Evolutionary conservation across 2,888 invertebrate genomes (phyloP).

Genomic region (Nebria salina): DNA sequence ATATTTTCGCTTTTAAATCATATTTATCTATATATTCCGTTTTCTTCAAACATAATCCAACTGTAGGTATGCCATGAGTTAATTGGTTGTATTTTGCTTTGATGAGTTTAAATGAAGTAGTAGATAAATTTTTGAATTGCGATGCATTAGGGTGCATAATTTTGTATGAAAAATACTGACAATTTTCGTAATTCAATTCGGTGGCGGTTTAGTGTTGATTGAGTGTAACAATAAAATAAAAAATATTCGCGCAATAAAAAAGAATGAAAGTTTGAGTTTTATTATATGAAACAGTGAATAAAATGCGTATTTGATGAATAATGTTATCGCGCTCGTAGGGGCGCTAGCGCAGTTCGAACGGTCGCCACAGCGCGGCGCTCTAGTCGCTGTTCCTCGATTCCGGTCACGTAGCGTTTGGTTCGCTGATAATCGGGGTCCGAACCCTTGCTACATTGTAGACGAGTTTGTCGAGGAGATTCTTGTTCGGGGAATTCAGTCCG

Average conservation of each 20-base stretch:
- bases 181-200: conserved; percentile 20
- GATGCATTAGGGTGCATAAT: background rate
- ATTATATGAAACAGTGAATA: conserved; percentile 61
- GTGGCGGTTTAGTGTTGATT: conserved; percentile 35
- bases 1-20: too few relatives aligned
- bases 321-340: conserved; percentile 56
- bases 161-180: background rate
- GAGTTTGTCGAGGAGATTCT: conserved; percentile 61
- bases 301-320: conserved; percentile 63
- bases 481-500: conserved; percentile 61
- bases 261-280: conserved; percentile 60
- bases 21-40: too few relatives aligned
- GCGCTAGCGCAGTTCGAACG: background rate
- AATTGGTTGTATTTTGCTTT: too few relatives aligned
- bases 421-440: conserved; percentile 61
- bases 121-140: background rate
- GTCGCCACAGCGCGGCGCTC: conserved; percentile 48
- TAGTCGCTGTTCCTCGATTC: conserved; percentile 52
- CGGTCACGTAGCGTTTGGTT: conserved; percentile 60
- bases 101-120: too few relatives aligned
- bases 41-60: too few relatives aligned
- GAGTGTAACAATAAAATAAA: conserved; percentile 32
- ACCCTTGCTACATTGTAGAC: conserved; percentile 54
- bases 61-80: too few relatives aligned
- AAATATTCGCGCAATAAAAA: conserved; percentile 50